Evolutionary conservation across 2,113 vertebrate species (phyloP), one percentile per base, ranked within the genome.

Genomic region (Corythaixoides concolor): DNA sequence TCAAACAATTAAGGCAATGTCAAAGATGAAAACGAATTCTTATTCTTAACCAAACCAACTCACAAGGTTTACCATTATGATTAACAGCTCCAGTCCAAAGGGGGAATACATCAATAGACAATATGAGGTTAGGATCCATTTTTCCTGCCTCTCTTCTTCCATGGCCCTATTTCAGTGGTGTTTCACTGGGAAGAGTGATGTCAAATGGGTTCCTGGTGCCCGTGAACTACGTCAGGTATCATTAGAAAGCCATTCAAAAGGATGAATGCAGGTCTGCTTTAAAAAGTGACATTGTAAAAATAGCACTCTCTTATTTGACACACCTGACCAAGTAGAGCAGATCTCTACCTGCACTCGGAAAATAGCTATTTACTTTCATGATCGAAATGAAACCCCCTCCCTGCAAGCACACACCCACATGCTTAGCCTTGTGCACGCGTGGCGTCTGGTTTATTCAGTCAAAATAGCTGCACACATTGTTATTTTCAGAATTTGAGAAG

Each of bases 401-500:
- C 60, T 69, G 72, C 69, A 78, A 60, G 73, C 32, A 58, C 0
- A 6, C 67, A 45, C 33, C 45, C 53, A 26, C 94, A 47, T 33
- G 11, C 56, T 92, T 50, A 59, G 79, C 68, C 30, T 80, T 67
- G 47, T 17, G 52, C 39, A 37, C 70, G 68, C 17, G 9, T 72
- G 73, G 90, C 18, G 49, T 93, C 95, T 93, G 86, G 56, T 94
- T 94, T 89, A 63, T 84, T 89, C 88, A 87, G 83, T 92, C 86
- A 95, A 92, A 97, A 97, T 93, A 97, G 94, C 93, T 94, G 90
- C 12, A 3, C 60, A 52, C 47, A 74, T 94, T 85, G 91, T 95
- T 95, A 94, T 96, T 95, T 93, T 92, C 92, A 94, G 95, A 79
- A 81, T 96, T 79, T 84, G 84, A 94, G 79, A 93, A 83, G 83